Base-by-base conservation (phyloP, 2,797 vertebrate genomes). In the Crenuchus spilurus region DNA sequence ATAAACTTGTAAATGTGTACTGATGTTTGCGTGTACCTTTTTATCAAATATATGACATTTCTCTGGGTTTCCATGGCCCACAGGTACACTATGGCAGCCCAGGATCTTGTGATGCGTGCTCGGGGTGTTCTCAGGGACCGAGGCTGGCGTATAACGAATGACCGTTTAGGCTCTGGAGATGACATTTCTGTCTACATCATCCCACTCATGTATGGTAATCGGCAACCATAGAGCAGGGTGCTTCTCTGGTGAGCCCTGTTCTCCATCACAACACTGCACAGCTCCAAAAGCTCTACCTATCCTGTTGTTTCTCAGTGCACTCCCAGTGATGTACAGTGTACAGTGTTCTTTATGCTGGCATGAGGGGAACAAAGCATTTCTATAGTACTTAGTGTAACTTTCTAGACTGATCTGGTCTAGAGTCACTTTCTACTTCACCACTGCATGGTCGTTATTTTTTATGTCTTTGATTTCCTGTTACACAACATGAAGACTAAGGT, bases 121-220 rank as follows among this genome's bases (percentile, higher is more conserved):
- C 84, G 94, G 1, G 94, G 94, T 0, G 89, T 94, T 68, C 91
- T 95, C 82, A 94, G 94, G 83, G 94, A 95, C 86, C 87, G 94
- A 77, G 94, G 94, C 86, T 95, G 94, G 94, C 87, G 94, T 42
- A 95, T 95, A 87, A 91, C 92, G 70, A 94, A 94, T 3, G 94
- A 99, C 86, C 92, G 95, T 1, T 93, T 99, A 84, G 97, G 97
- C 81, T 99, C 97, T 0, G 97, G 97, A 76, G 97, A 99, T 0
- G 97, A 99, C 90, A 99, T 99, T 86, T 95, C 97, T 0, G 96
- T 96, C 84, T 99, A 96, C 67, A 95, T 98, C 91, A 96, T 99
- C 78, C 97, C 97, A 28, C 89, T 99, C 82, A 92, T 96, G 91
- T 94, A 97, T 0, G 96, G 96, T 61, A 98, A 96, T 87, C 94